phyloP scores from a whole-genome alignment of 2,797 vertebrate genomes.

The Callimico goeldii region DNA sequence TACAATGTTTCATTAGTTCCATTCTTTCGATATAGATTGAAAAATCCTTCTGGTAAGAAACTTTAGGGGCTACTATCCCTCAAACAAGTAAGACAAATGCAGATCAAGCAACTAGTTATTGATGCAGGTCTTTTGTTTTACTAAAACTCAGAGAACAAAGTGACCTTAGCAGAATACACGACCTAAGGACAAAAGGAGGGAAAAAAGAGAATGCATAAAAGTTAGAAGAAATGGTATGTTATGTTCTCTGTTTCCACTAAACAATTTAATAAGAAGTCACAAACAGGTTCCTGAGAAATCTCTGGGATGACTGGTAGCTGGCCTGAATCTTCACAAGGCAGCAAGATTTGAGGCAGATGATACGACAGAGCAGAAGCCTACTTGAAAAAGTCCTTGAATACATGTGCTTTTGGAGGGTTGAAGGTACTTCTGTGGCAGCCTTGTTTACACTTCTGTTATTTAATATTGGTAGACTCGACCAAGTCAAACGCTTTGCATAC shows the following conservation, averaged over 20 bases:
- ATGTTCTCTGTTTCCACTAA: neutral
- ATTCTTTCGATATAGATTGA: conserved; percentile 6
- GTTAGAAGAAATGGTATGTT: conserved; percentile 16
- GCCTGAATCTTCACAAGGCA: conserved; percentile 34
- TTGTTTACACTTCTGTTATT: conserved; percentile 31
- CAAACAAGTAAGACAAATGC: neutral
- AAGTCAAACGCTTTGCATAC: conserved; percentile 14
- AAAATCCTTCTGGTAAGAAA: conserved; percentile 5
- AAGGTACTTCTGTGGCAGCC: neutral
- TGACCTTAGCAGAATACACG: neutral
- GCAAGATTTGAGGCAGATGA: neutral
- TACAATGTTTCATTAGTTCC: neutral
- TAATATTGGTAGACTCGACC: neutral
- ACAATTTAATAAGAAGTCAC: conserved; percentile 23
- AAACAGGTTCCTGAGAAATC: neutral
- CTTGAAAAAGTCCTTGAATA: neutral
- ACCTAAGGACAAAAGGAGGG: neutral
- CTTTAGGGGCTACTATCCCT: neutral
- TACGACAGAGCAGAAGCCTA: neutral
- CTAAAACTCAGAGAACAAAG: conserved; percentile 42
- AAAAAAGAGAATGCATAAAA: neutral
- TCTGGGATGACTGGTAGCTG: neutral
- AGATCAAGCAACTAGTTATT: conserved; percentile 4
- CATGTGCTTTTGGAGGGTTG: neutral
- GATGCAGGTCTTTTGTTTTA: neutral